Evolutionary conservation across 1,140 invertebrate species (phyloP).

Genomic region (Drepana arcuata): DNA sequence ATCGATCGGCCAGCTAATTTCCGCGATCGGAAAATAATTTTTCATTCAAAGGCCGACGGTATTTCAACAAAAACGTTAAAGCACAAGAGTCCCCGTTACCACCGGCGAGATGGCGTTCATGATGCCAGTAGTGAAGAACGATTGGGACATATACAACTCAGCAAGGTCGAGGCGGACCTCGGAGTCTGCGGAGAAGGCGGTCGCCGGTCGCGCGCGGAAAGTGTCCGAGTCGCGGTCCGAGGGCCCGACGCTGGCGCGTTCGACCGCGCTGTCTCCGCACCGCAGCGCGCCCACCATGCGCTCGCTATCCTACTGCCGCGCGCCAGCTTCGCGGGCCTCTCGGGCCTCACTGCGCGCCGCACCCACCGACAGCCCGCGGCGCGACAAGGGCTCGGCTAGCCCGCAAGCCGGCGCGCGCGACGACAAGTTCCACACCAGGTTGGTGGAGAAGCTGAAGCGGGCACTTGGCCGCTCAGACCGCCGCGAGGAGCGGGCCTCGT

Average conservation of each 20-base stretch:
- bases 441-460: constrained; percentile 87
- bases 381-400: constrained; percentile 69
- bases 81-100: constrained; percentile 48
- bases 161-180: constrained; percentile 81
- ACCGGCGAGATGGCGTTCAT: constrained; percentile 87
- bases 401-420: constrained; percentile 76
- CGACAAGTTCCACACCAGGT: constrained; percentile 87
- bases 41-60: constrained; percentile 25
- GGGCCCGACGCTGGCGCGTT: constrained; percentile 79
- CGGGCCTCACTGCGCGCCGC: constrained; percentile 71
- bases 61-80: constrained; percentile 59
- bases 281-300: constrained; percentile 78
- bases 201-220: constrained; percentile 79
- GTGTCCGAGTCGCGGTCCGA: constrained; percentile 88
- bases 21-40: constrained; percentile 23
- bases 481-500: constrained; percentile 61
- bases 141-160: constrained; percentile 92
- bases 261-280: constrained; percentile 74
- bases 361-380: constrained; percentile 74
- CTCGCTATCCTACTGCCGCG: constrained; percentile 73
- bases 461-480: constrained; percentile 78
- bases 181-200: constrained; percentile 79
- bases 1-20: constrained; percentile 31
- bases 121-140: constrained; percentile 94
- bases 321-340: constrained; percentile 71